phyloP scores from a whole-genome alignment of 1,140 invertebrate genomes.

The Pentalonia nigronervosa region DNA sequence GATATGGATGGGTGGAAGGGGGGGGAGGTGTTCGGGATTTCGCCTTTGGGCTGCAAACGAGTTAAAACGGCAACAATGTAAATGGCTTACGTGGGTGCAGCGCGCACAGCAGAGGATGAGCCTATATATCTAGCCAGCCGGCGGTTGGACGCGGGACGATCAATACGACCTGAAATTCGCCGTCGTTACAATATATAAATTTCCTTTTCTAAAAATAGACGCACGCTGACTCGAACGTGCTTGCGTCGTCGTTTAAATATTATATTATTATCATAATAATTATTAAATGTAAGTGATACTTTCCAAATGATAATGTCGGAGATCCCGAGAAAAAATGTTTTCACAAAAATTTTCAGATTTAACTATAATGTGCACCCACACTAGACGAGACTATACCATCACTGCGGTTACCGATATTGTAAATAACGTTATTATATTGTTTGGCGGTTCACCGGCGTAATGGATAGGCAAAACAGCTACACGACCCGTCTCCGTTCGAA shows the following conservation, averaged over 20 bases:
- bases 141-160: constrained; percentile 57
- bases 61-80: constrained; percentile 55
- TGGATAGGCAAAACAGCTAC: constrained; percentile 44
- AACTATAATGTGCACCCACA: background rate
- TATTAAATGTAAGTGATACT: background rate
- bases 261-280: background rate
- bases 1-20: background rate
- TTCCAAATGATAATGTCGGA: background rate
- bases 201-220: constrained; percentile 29
- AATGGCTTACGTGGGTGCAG: constrained; percentile 56
- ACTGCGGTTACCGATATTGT: background rate
- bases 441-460: background rate
- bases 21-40: background rate
- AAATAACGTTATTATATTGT: background rate
- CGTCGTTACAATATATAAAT: constrained; percentile 15
- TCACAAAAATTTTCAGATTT: background rate
- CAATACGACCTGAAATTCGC: constrained; percentile 57
- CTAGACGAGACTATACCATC: background rate
- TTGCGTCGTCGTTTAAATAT: background rate
- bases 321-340: background rate
- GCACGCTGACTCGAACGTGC: background rate
- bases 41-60: constrained; percentile 32
- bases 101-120: constrained; percentile 36
- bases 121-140: constrained; percentile 27
- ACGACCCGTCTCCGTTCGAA: too few species aligned